Evolutionary conservation across 1,140 invertebrate species (phyloP).

Genomic region (Centruroides sculpturatus): DNA sequence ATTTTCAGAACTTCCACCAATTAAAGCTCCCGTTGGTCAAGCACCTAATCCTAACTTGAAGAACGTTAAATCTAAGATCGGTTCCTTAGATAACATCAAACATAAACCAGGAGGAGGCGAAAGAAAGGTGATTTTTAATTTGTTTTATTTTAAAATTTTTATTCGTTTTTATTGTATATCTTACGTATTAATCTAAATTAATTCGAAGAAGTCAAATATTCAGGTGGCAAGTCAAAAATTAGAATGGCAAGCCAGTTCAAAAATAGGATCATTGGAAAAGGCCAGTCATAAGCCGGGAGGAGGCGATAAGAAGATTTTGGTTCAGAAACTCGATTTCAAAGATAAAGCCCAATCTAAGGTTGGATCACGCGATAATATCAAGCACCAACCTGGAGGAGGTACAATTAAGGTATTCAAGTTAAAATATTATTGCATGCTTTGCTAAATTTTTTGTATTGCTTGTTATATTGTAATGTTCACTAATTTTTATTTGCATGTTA

Average conservation of each 20-base stretch:
- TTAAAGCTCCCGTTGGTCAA: constrained; percentile 78
- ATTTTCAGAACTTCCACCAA: constrained; percentile 63
- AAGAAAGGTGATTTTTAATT: constrained; percentile 7
- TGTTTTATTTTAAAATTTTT: too few relatives aligned
- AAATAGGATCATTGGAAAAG: constrained; percentile 73
- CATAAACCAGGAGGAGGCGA: constrained; percentile 57
- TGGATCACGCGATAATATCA: constrained; percentile 30
- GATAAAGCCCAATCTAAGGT: constrained; percentile 75
- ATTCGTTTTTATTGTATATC: too few relatives aligned
- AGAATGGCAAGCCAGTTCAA: constrained; percentile 61
- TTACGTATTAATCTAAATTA: too few relatives aligned
- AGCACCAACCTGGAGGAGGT: background rate
- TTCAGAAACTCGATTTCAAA: constrained; percentile 77
- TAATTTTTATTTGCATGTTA: too few relatives aligned
- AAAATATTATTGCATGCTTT: too few relatives aligned
- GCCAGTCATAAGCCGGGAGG: constrained; percentile 75
- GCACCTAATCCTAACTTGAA: constrained; percentile 84
- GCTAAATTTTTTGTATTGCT: too few relatives aligned
- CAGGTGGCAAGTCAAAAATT: constrained; percentile 49
- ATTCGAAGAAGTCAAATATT: too few relatives aligned
- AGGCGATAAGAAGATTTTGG: constrained; percentile 64
- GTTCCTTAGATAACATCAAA: constrained; percentile 77
- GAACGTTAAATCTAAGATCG: constrained; percentile 81
- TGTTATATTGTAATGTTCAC: too few relatives aligned
- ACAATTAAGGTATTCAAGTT: background rate